Conservation (phyloP, 2,113 vertebrate species). For the Apteryx mantelli region DNA sequence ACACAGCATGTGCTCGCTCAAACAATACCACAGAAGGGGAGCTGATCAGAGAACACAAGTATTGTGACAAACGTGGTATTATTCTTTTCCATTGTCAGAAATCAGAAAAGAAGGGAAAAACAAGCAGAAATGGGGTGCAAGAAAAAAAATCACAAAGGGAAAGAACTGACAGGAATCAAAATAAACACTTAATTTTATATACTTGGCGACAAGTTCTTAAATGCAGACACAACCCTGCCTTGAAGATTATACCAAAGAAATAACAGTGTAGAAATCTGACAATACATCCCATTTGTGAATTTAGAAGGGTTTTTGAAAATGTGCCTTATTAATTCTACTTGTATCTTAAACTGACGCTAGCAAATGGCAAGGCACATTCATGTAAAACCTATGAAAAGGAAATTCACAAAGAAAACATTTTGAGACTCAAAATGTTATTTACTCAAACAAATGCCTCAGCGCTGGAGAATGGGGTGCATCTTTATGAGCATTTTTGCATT, state of each 20-base stretch:
- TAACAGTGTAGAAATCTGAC: not conserved
- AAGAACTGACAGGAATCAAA: not conserved
- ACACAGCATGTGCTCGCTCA: not conserved
- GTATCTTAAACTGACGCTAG: not conserved
- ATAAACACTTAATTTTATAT: not conserved
- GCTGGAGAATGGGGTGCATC: not conserved
- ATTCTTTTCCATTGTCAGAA: not conserved
- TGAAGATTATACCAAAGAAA: not conserved
- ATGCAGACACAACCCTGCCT: not conserved
- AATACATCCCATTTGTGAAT: not conserved
- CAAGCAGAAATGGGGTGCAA: not conserved
- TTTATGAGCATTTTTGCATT: not conserved
- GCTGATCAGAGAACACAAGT: not conserved
- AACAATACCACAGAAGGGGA: not conserved
- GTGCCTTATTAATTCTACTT: not conserved
- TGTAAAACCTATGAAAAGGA: not conserved
- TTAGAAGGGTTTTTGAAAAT: not conserved
- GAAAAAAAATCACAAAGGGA: not conserved
- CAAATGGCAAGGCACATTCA: not conserved
- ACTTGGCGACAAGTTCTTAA: not conserved
- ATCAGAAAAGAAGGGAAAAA: not conserved
- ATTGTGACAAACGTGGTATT: fast-evolving
- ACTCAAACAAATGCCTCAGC: not conserved
- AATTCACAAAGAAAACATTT: not conserved
- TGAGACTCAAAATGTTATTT: not conserved